Evolutionary conservation across 2,113 vertebrate genomes (phyloP), one percentile per base, ranked within the genome.

Genomic region (Alethe diademata): DNA sequence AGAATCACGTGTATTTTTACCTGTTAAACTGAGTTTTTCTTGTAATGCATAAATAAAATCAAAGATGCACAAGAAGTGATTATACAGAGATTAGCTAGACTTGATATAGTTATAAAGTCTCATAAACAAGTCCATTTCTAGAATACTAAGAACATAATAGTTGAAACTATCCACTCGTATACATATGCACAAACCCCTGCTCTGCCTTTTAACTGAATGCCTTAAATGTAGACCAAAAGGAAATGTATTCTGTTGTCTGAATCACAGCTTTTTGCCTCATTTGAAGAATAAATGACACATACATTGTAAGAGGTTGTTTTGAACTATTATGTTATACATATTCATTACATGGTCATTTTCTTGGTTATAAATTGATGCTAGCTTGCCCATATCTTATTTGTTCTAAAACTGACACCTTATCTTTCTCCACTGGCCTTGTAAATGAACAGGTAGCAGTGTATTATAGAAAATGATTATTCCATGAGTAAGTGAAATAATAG

Each of bases 231-330:
- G 35, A 72, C 36, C 18, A 25, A 62, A 81, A 93, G 12, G 22
- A 81, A 88, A 92, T 18, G 25, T 62, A 35, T 75, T 14, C 45
- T 57, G 35, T 75, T 75, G 45, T 58, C 45, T 71, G 58, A 90
- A 84, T 31, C 35, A 70, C 45, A 86, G 42, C 6, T 75, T 82
- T 96, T 94, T 84, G 42, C 47, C 33, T 92, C 53, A 88, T 88
- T 96, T 92, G 38, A 84, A 50, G 60, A 86, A 94, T 61, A 93
- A 93, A 93, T 93, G 26, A 47, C n/a, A 88, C 54, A 80, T 35
- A 35, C 25, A 33, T 86, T 69, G 61, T 38, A 4, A 88, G 50
- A 97, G 25, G 33, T 66, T 93, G 57, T 92, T 93, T 56, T 93
- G 33, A 88, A 38, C 35, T 78, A 31, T 66, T 88, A 23, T 33